Conservation (phyloP, 2,113 vertebrate genomes). For the Otis tarda region DNA sequence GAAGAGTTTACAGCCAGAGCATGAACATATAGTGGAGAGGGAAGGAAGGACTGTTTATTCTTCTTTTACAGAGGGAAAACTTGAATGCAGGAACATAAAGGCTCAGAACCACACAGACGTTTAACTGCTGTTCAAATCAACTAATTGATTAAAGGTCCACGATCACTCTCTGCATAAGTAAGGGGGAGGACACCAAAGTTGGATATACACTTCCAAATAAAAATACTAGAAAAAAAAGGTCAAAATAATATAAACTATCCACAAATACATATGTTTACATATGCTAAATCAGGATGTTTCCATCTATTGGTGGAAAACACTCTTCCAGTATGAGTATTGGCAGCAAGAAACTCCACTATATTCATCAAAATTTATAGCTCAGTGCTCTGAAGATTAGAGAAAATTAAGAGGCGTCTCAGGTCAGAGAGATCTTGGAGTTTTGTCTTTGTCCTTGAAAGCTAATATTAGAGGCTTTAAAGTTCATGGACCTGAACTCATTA, state of each 20-base stretch:
- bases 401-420: background rate
- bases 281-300: background rate
- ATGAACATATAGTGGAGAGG: background rate
- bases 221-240: background rate
- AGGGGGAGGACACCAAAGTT: background rate
- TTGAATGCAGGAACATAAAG: background rate
- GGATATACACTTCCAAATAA: background rate
- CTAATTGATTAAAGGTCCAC: background rate
- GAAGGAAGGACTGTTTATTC: background rate
- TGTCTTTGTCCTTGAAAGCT: background rate
- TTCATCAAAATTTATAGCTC: background rate
- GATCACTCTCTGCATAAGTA: background rate
- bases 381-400: background rate
- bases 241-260: background rate
- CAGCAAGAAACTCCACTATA: background rate
- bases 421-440: background rate
- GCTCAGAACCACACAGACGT: background rate
- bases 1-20: background rate
- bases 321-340: background rate
- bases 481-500: rapidly evolving
- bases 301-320: background rate
- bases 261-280: background rate
- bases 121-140: background rate
- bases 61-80: background rate
- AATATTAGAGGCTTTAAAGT: background rate